Conservation (phyloP, 2,888 invertebrate genomes). For the Dicranocentrus wangi region DNA sequence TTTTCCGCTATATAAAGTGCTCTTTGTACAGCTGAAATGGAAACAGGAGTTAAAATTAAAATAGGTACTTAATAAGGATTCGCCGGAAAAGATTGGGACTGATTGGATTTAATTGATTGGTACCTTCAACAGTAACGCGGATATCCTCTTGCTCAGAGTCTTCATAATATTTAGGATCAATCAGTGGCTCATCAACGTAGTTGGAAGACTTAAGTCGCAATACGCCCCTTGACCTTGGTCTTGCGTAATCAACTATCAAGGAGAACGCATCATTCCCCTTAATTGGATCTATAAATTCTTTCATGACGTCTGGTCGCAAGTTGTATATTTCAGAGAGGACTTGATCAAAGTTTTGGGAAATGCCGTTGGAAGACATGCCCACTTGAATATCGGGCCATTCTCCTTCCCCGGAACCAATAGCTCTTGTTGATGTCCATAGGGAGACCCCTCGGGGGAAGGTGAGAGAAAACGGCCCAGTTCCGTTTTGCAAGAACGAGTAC, state of each 20-base stretch:
- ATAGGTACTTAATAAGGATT: background rate
- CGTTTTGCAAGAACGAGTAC: conserved; percentile 49
- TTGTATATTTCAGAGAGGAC: conserved; percentile 51
- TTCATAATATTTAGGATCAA: conserved; percentile 68
- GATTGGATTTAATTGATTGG: background rate
- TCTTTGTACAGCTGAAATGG: conserved; percentile 31
- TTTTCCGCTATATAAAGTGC: conserved; percentile 58
- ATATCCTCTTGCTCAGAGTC: conserved; percentile 46
- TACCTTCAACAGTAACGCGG: conserved; percentile 59
- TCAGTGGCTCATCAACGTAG: conserved; percentile 35
- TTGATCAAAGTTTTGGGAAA: conserved; percentile 43
- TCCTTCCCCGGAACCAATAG: conserved; percentile 34
- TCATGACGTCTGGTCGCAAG: conserved; percentile 45
- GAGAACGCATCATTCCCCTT: conserved; percentile 62
- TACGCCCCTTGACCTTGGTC: conserved; percentile 64
- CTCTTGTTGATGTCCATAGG: conserved; percentile 51
- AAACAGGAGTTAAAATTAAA: background rate
- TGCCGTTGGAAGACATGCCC: conserved; percentile 44
- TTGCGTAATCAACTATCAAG: conserved; percentile 44
- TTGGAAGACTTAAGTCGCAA: conserved; percentile 39
- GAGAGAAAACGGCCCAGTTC: conserved; percentile 64
- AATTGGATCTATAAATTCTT: conserved; percentile 57
- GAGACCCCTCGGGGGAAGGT: conserved; percentile 61
- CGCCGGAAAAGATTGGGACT: background rate
- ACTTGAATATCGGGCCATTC: conserved; percentile 68